These are phyloP conservation scores for Notodonta ziczac DNA, from an alignment of 2,888 invertebrate genomes.

Conservation along the genomic window DNA sequence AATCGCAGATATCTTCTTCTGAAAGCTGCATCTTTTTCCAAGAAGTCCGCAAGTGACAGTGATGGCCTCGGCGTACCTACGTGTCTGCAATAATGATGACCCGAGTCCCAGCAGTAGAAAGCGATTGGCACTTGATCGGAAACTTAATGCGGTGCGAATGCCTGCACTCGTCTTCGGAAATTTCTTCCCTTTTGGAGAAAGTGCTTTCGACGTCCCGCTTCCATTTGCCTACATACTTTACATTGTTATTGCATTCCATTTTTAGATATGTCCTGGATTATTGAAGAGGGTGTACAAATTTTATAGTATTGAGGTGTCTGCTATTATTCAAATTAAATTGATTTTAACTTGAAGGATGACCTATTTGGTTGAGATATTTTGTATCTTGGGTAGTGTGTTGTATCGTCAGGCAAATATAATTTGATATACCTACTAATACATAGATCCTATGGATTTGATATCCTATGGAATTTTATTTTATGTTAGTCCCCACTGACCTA, in stretches of 20 bases:
- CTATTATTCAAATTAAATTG: neutral
- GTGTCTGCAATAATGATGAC: constrained; percentile 34
- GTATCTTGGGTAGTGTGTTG: constrained; percentile 7
- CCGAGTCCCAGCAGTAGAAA: constrained; percentile 32
- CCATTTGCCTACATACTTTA: constrained; percentile 19
- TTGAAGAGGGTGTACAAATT: neutral
- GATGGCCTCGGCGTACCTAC: constrained; percentile 23
- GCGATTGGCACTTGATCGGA: constrained; percentile 36
- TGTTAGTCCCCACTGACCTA: too few relatives aligned
- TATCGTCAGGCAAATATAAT: too few relatives aligned
- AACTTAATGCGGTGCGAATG: constrained; percentile 37
- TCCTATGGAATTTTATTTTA: too few relatives aligned
- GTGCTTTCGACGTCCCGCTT: constrained; percentile 32
- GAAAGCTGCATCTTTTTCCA: constrained; percentile 17
- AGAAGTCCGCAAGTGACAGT: constrained; percentile 24
- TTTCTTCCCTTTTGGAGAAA: constrained; percentile 37
- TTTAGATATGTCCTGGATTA: constrained; percentile 4
- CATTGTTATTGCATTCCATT: constrained; percentile 6
- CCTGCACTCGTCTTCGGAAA: constrained; percentile 22
- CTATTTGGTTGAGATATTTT: constrained; percentile 12
- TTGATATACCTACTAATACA: too few relatives aligned
- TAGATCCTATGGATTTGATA: too few relatives aligned
- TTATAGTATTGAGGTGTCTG: neutral
- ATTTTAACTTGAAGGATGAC: too few relatives aligned
- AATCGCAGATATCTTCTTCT: constrained; percentile 6